A percentile compares a stretch with the other conserved stretches of the same genome.
phyloP scores from a whole-genome alignment of 2,797 vertebrate genomes.

The Phrynocephalus vlangalii region DNA sequence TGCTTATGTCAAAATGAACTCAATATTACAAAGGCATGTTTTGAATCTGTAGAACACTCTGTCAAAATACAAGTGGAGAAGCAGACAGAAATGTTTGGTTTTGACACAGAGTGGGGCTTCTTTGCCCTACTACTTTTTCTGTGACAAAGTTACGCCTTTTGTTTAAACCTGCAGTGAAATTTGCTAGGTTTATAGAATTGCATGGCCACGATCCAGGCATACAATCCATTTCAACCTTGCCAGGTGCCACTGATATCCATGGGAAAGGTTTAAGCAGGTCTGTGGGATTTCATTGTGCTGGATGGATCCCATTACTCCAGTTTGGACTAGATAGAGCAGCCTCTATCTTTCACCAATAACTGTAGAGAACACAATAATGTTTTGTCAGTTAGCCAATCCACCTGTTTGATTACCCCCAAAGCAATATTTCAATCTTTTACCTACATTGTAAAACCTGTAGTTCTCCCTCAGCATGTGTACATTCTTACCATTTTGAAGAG shows the following conservation, averaged over 20 bases:
- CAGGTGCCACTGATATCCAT: background rate
- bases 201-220: background rate
- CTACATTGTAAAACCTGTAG: slow-evolving; percentile 44
- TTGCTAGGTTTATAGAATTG: background rate
- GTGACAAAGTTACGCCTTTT: slow-evolving; percentile 12
- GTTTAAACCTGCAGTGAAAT: slow-evolving; percentile 23
- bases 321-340: background rate
- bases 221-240: background rate
- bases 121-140: slow-evolving; percentile 62
- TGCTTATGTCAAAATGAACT: slow-evolving; percentile 44
- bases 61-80: slow-evolving; percentile 19
- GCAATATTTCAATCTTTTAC: slow-evolving; percentile 53
- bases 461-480: background rate
- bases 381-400: slow-evolving; percentile 47
- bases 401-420: slow-evolving; percentile 63
- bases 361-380: slow-evolving; percentile 43
- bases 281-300: background rate
- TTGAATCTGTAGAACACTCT: slow-evolving; percentile 35
- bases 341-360: background rate
- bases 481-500: background rate
- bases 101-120: slow-evolving; percentile 34
- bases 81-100: slow-evolving; percentile 37
- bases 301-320: background rate
- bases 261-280: background rate
- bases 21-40: slow-evolving; percentile 25